These are phyloP conservation scores for Aplochiton taeniatus DNA, from an alignment of 2,797 vertebrate species.

Conservation along the genomic window DNA sequence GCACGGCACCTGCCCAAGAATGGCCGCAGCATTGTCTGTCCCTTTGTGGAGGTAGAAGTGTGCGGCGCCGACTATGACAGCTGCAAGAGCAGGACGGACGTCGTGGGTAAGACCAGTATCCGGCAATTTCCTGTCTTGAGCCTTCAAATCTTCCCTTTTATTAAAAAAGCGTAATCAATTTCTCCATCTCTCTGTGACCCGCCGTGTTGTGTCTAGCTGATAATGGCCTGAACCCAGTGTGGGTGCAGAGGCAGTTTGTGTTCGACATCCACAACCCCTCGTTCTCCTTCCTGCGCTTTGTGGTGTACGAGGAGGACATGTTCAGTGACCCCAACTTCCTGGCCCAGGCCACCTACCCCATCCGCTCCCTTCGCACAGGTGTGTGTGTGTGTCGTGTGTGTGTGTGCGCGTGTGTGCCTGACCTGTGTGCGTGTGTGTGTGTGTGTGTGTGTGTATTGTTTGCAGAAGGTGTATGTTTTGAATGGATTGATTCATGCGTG, in stretches of 20 bases:
- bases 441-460: not conserved
- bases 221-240: slow-evolving; percentile 94
- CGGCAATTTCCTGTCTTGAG: not conserved
- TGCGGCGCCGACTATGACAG: slow-evolving; percentile 91
- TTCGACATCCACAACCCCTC: slow-evolving; percentile 91
- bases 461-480: not conserved
- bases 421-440: not conserved
- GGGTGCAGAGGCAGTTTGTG: slow-evolving; percentile 89
- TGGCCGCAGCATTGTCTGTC: slow-evolving; percentile 93
- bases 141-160: not conserved
- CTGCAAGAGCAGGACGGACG: slow-evolving; percentile 90
- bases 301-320: slow-evolving; percentile 97
- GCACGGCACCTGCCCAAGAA: slow-evolving; percentile 96
- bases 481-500: not conserved
- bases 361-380: slow-evolving; percentile 92
- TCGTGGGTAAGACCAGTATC: slow-evolving; percentile 81
- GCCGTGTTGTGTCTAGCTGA: slow-evolving; percentile 77
- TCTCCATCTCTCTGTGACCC: not conserved
- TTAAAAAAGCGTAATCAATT: not conserved
- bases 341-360: slow-evolving; percentile 91
- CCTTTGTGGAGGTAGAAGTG: slow-evolving; percentile 95
- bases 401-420: not conserved
- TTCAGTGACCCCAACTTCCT: slow-evolving; percentile 98
- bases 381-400: slow-evolving; percentile 12
- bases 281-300: slow-evolving; percentile 92